phyloP scores from a whole-genome alignment of 92 coral and sea anemone genomes.

The Chrysogorgia sp. region DNA sequence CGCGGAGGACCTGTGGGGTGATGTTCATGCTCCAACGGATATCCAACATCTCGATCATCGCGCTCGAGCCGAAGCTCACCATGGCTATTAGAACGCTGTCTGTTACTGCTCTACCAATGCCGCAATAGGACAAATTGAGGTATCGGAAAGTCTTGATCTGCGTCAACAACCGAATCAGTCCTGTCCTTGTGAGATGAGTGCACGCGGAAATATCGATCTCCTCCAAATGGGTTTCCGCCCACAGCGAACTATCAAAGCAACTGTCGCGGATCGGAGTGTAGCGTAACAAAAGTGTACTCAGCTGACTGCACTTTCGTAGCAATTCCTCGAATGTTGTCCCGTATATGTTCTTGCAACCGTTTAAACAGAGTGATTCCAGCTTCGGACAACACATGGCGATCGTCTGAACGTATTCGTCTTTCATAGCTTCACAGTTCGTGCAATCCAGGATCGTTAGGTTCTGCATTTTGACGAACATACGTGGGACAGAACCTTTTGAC shows the following conservation, averaged over 20 bases:
- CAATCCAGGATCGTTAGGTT: slow-evolving; percentile 89
- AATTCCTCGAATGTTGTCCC: slow-evolving; percentile 87
- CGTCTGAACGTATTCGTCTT: slow-evolving; percentile 90
- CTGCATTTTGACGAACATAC: slow-evolving; percentile 91
- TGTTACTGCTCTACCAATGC: slow-evolving; percentile 97
- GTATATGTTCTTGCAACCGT: slow-evolving; percentile 93
- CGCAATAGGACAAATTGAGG: slow-evolving; percentile 94
- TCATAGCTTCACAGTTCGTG: slow-evolving; percentile 95
- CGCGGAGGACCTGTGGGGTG: slow-evolving; percentile 88
- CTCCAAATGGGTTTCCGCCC: slow-evolving; percentile 84
- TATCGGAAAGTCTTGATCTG: slow-evolving; percentile 76
- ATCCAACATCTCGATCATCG: slow-evolving; percentile 87
- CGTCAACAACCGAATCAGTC: slow-evolving; percentile 81
- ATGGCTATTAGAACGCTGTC: slow-evolving; percentile 90
- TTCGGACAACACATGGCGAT: slow-evolving; percentile 90
- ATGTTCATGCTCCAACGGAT: slow-evolving; percentile 96
- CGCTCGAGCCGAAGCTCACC: slow-evolving; percentile 79
- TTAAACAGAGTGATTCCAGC: slow-evolving; percentile 88
- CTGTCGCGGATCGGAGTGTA: slow-evolving; percentile 96
- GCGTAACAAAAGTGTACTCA: slow-evolving; percentile 87
- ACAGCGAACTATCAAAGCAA: slow-evolving; percentile 79
- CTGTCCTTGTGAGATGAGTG: slow-evolving; percentile 86
- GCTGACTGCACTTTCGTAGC: slow-evolving; percentile 74
- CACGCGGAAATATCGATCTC: slow-evolving; percentile 98
- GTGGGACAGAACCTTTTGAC: slow-evolving; percentile 92